Evolutionary conservation across 1,140 invertebrate genomes (phyloP).

Genomic region (Drosophila melanica): DNA sequence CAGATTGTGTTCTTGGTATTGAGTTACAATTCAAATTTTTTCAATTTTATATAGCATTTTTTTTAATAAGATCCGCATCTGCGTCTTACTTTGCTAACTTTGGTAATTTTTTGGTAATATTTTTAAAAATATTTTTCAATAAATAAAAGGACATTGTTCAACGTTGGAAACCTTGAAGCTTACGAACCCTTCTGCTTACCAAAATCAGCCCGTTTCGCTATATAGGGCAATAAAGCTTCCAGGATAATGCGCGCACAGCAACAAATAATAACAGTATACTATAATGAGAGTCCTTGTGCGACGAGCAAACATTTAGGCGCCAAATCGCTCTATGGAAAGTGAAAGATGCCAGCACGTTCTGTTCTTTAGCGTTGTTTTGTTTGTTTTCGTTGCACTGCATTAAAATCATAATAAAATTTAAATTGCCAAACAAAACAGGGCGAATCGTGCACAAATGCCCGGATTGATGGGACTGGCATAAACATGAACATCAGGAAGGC

Average conservation of each 20-base stretch:
- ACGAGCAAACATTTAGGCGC: slow-evolving; percentile 51
- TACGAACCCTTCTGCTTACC: no score
- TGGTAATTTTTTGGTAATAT: no score
- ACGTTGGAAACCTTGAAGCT: no score
- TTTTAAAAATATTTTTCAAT: no score
- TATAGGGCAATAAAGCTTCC: slow-evolving; percentile 11
- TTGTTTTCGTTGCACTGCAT: slow-evolving; percentile 58
- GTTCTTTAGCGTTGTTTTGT: slow-evolving; percentile 28
- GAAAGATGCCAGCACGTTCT: slow-evolving; percentile 43
- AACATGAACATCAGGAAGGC: slow-evolving; percentile 26
- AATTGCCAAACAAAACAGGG: slow-evolving; percentile 59
- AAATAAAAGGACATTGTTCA: no score
- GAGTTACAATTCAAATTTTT: no score
- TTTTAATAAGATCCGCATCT: no score
- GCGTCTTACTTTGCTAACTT: no score
- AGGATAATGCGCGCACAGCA: slow-evolving; percentile 14
- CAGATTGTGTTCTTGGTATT: no score
- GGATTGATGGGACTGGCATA: slow-evolving; percentile 16
- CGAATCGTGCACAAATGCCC: slow-evolving; percentile 56
- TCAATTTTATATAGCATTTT: no score
- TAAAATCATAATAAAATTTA: slow-evolving; percentile 79
- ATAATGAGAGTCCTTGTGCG: slow-evolving; percentile 25
- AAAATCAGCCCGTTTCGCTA: neutral
- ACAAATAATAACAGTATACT: slow-evolving; percentile 13
- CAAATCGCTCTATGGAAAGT: slow-evolving; percentile 62